Evolutionary conservation across 2,888 invertebrate genomes (phyloP), one percentile per base, ranked within the genome.

Genomic region (Gari tellinella): DNA sequence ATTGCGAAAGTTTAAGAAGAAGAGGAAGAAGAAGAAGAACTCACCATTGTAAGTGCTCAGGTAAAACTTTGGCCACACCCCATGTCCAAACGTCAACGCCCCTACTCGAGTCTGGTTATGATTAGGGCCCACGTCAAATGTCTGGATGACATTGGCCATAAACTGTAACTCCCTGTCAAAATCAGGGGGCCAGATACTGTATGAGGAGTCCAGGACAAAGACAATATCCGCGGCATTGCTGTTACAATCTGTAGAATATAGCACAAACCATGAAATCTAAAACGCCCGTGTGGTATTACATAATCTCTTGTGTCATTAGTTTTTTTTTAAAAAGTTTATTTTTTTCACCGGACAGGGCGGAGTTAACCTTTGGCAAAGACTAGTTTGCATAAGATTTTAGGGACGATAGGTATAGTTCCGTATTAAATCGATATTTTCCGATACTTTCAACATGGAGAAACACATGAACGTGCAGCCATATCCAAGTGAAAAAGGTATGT

Each of bases 111-210:
- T 77, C 37, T 86, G 79, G 10, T 62, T 64, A 0, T 43, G 19
- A 0, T 64, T 62, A 5, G 82, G 72, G 7, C 85, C 86, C n/a
- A 87, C 70, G 57, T 87, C 77, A 53, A 87, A 86, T 15, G 80
- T 72, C 14, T 70, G 51, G 10, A 84, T 77, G 8, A 88, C 82
- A 21, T 78, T 74, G 19, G 82, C 75, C 19, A 88, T 77, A 56
- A 89, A 89, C 41, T 67, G 57, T 10, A 85, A 55, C 69, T 87
- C 88, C n/a, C 80, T 73, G 25, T 78, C 57, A 70, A 88, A 90
- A 62, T 90, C 86, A 7, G 77, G 79, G 0, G 67, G 69, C 86
- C 87, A 88, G 46, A 90, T 89, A 64, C 88, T 89, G 40, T 76
- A 81, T 1, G 89, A 89, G 0, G 85, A 80, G 70, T 86, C 86